phyloP scores from a whole-genome alignment of 1,140 invertebrate genomes.

The Sminthurides bifidus region DNA sequence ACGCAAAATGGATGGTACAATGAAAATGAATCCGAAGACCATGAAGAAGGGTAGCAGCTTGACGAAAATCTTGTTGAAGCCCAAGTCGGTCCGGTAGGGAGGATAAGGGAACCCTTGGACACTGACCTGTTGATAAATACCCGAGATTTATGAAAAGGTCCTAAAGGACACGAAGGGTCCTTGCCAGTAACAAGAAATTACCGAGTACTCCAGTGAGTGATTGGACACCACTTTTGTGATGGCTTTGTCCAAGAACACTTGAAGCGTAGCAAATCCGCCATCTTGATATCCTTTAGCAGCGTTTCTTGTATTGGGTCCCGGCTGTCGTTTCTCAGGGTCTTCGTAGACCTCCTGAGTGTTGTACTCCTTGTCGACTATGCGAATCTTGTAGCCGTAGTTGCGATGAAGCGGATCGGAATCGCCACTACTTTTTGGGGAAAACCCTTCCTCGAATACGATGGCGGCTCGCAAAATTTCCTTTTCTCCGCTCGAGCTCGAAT shows the following conservation, averaged over 20 bases:
- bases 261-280: not conserved
- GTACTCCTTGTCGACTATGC: conserved; percentile 4
- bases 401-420: not conserved
- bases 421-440: too few species aligned
- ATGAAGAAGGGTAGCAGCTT: conserved; percentile 8
- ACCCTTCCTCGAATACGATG: conserved; percentile 6
- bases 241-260: conserved; percentile 14
- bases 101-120: conserved; percentile 20
- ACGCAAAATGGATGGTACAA: conserved; percentile 19
- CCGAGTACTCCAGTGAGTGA: not conserved
- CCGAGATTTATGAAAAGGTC: too few species aligned
- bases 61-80: conserved; percentile 13
- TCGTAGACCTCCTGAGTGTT: not conserved
- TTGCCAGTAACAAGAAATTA: too few species aligned
- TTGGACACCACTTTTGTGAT: conserved; percentile 1
- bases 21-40: conserved; percentile 19
- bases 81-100: not conserved
- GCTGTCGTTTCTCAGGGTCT: too few species aligned
- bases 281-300: too few species aligned
- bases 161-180: too few species aligned
- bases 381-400: not conserved
- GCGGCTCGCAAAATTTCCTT: not conserved
- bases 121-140: conserved; percentile 10
- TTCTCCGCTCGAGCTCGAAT: too few species aligned
- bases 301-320: not conserved